Evolutionary conservation across 2,113 vertebrate genomes (phyloP).

Genomic region (Callaeas wilsoni): DNA sequence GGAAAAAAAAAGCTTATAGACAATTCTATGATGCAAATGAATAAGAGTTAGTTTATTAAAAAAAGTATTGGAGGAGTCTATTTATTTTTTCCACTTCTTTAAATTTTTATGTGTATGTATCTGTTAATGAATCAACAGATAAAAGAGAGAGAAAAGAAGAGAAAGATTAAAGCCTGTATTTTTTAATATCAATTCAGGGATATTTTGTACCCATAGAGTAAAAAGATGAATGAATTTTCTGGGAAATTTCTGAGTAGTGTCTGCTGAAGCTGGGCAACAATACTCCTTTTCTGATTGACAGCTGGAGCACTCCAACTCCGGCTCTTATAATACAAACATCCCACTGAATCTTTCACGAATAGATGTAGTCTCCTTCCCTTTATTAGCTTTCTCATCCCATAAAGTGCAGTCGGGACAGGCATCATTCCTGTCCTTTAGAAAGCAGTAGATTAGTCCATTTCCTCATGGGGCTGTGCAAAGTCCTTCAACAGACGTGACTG

Average conservation of each 20-base stretch:
- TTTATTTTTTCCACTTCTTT: not conserved
- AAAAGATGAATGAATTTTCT: not conserved
- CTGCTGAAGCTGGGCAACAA: not conserved
- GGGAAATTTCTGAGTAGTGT: not conserved
- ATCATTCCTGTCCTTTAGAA: constrained; percentile 71
- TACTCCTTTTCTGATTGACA: constrained; percentile 18
- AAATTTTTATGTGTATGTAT: not conserved
- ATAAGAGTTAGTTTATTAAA: not conserved
- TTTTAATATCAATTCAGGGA: not conserved
- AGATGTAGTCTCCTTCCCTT: constrained; percentile 65
- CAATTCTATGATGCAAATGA: accelerated
- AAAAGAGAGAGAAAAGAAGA: not conserved
- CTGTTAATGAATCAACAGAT: not conserved
- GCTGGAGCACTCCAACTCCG: not conserved
- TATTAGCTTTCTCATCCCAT: constrained; percentile 71
- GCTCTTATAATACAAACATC: constrained; percentile 61
- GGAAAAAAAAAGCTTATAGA: too few species aligned
- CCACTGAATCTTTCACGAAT: constrained; percentile 37
- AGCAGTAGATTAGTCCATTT: constrained; percentile 78
- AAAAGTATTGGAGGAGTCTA: accelerated
- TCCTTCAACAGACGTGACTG: constrained; percentile 75
- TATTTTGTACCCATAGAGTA: not conserved
- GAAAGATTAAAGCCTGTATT: not conserved
- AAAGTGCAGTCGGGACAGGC: constrained; percentile 53
- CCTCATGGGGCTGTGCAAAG: constrained; percentile 71